Evolutionary conservation across 2,797 vertebrate species (phyloP).

Genomic region (Enteromius paludinosus): DNA sequence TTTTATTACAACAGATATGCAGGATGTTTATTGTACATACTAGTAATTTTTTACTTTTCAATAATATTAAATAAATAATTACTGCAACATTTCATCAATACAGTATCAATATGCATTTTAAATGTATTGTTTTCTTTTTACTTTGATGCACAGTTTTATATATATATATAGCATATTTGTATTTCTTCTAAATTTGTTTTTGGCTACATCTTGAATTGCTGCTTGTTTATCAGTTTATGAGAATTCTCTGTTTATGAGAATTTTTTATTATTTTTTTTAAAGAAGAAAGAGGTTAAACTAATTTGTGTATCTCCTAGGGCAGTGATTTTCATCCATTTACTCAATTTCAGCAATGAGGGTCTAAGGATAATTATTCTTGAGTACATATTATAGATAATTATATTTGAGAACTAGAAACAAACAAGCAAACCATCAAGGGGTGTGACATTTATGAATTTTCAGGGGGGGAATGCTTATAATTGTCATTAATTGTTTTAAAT

Average conservation of each 20-base stretch:
- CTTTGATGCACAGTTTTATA: neutral
- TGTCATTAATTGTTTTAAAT: neutral
- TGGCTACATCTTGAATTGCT: neutral
- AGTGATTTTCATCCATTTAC: neutral
- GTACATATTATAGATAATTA: neutral
- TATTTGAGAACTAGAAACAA: neutral
- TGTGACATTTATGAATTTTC: neutral
- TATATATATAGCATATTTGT: neutral
- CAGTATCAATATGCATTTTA: neutral
- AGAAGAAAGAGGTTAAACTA: neutral
- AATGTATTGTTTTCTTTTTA: neutral
- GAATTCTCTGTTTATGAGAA: too few relatives aligned
- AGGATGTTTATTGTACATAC: neutral
- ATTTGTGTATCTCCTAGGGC: too few relatives aligned
- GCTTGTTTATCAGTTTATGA: neutral
- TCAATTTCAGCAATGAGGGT: neutral
- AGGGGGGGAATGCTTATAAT: neutral
- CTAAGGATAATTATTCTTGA: conserved; percentile 14
- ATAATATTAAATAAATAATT: neutral
- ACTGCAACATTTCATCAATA: neutral
- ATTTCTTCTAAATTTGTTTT: neutral
- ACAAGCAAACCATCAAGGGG: neutral
- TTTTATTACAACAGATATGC: neutral
- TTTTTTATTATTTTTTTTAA: neutral
- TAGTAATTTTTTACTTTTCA: neutral